These are phyloP conservation scores for Cydia amplana DNA, from an alignment of 1,140 invertebrate genomes.

Conservation along the genomic window DNA sequence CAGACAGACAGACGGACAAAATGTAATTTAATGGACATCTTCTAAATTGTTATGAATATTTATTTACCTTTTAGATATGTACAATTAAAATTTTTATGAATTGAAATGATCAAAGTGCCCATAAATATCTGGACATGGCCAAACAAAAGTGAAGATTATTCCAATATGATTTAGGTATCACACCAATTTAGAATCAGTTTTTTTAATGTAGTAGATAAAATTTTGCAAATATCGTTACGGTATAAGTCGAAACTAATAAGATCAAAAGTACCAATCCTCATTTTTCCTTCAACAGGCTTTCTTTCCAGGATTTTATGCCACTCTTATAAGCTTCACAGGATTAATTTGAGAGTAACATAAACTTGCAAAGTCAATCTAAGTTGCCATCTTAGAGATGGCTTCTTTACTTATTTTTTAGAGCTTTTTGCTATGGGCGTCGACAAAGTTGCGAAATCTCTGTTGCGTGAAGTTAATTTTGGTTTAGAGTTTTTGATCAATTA, in stretches of 20 bases:
- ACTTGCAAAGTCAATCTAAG: slow-evolving; percentile 30
- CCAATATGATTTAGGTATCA: no score
- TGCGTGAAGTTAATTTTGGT: background rate
- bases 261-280: background rate
- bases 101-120: no score
- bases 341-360: slow-evolving; percentile 27
- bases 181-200: no score
- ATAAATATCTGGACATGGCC: no score
- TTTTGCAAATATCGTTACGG: background rate
- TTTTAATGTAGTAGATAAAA: background rate
- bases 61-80: no score
- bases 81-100: no score
- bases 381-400: slow-evolving; percentile 21
- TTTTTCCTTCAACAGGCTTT: background rate
- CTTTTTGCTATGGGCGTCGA: background rate
- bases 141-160: no score
- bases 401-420: slow-evolving; percentile 26
- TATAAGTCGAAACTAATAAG: background rate
- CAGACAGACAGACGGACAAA: no score
- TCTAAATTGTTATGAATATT: no score
- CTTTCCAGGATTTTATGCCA: background rate
- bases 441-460: background rate
- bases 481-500: background rate
- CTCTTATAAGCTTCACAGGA: slow-evolving; percentile 4
- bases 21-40: no score